phyloP scores from a whole-genome alignment of 2,113 vertebrate genomes.

The Ophiodon elongatus region DNA sequence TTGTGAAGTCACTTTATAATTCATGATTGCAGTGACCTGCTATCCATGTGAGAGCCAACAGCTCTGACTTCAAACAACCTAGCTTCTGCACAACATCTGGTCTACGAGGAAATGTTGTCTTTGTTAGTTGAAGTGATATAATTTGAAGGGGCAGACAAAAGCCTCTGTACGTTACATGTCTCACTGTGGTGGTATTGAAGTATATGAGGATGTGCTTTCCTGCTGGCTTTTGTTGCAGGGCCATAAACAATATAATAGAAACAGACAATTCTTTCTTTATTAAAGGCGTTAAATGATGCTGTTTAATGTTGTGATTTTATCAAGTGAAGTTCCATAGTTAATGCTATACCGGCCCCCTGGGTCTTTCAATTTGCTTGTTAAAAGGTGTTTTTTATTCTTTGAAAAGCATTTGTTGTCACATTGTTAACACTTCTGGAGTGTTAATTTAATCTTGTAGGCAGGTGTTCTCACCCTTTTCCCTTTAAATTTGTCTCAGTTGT shows the following conservation, averaged over 20 bases:
- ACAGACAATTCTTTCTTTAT: slow-evolving; percentile 38
- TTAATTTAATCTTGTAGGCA: not conserved
- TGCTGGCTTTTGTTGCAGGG: slow-evolving; percentile 21
- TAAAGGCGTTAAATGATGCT: slow-evolving; percentile 59
- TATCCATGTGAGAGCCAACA: slow-evolving; percentile 61
- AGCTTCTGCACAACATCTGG: slow-evolving; percentile 71
- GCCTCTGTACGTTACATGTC: slow-evolving; percentile 57
- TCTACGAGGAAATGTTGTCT: slow-evolving; percentile 71
- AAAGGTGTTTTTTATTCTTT: slow-evolving; percentile 8
- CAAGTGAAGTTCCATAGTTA: slow-evolving; percentile 25
- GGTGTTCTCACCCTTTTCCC: slow-evolving; percentile 38
- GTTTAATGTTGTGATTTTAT: slow-evolving; percentile 59
- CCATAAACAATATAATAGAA: slow-evolving; percentile 45
- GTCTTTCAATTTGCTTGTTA: slow-evolving; percentile 26
- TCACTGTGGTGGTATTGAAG: slow-evolving; percentile 58
- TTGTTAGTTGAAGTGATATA: slow-evolving; percentile 76
- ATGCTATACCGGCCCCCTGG: not conserved
- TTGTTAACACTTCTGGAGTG: slow-evolving; percentile 32
- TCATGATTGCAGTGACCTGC: slow-evolving; percentile 72
- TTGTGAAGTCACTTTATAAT: slow-evolving; percentile 64
- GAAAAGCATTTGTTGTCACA: not conserved
- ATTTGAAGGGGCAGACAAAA: slow-evolving; percentile 80
- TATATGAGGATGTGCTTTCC: slow-evolving; percentile 7
- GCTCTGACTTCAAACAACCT: slow-evolving; percentile 73
- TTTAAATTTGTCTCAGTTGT: slow-evolving; percentile 25